These are phyloP conservation scores for Pollenia labialis DNA, from an alignment of 2,888 invertebrate species.

Conservation along the genomic window DNA sequence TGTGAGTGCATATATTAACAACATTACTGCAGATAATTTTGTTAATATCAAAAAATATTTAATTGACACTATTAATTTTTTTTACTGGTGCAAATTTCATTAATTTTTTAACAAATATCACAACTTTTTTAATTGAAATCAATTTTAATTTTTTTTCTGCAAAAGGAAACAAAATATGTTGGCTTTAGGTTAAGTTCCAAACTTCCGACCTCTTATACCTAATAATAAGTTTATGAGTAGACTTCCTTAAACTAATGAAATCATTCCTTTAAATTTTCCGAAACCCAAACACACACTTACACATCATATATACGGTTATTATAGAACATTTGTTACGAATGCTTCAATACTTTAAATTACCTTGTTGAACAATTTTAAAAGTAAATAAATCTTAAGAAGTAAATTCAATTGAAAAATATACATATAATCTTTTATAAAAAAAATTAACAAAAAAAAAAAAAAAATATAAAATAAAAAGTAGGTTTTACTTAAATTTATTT, in stretches of 20 bases:
- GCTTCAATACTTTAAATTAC: constrained; percentile 54
- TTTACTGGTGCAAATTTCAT: too few relatives aligned
- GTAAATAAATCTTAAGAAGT: constrained; percentile 41
- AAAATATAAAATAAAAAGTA: neutral
- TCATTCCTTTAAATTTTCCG: neutral
- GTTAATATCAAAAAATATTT: too few relatives aligned
- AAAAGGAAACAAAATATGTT: too few relatives aligned
- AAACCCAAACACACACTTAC: neutral
- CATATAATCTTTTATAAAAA: neutral
- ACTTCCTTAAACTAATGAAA: neutral
- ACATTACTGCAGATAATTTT: too few relatives aligned
- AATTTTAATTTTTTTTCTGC: too few relatives aligned
- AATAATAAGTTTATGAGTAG: too few relatives aligned
- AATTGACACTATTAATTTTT: too few relatives aligned
- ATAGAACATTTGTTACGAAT: neutral
- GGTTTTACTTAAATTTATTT: constrained; percentile 31
- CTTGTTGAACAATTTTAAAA: constrained; percentile 48
- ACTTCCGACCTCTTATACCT: too few relatives aligned
- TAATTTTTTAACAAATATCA: too few relatives aligned
- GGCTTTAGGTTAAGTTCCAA: too few relatives aligned
- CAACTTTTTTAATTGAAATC: too few relatives aligned
- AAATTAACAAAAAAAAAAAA: neutral
- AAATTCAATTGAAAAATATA: constrained; percentile 16
- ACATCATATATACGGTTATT: neutral
- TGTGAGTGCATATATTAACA: too few relatives aligned